A percentile compares a stretch with the other conserved stretches of the same genome.
Conservation (phyloP, 2,888 invertebrate species). For the Apamea anceps region DNA sequence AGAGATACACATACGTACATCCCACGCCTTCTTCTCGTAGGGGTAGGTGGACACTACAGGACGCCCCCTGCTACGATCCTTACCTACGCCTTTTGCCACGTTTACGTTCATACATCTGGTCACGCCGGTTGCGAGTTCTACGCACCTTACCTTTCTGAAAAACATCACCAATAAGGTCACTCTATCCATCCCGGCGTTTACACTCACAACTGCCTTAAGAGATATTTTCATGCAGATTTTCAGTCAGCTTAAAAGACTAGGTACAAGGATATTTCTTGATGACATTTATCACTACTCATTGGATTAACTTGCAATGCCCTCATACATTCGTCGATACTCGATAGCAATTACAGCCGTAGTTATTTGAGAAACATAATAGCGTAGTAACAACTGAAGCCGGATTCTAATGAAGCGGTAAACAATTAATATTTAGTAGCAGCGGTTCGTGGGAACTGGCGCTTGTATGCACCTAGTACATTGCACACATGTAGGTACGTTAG, state of each 20-base stretch:
- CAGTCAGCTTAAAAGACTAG: not conserved
- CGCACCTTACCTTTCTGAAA: too few species aligned
- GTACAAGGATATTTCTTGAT: not conserved
- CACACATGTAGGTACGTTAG: not conserved
- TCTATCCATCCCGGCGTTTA: too few species aligned
- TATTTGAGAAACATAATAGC: slow-evolving; percentile 51
- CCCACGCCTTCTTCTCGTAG: too few species aligned
- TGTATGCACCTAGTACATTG: slow-evolving; percentile 3
- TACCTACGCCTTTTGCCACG: too few species aligned
- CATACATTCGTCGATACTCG: slow-evolving; percentile 18
- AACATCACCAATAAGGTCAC: too few species aligned
- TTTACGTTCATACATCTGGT: too few species aligned
- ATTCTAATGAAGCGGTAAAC: slow-evolving; percentile 59
- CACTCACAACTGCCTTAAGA: not conserved
- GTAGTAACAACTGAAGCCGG: slow-evolving; percentile 32
- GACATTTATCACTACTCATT: not conserved
- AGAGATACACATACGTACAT: too few species aligned
- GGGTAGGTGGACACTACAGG: too few species aligned
- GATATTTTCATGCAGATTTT: not conserved
- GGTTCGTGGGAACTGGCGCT: slow-evolving; percentile 48
- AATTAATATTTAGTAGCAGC: slow-evolving; percentile 57
- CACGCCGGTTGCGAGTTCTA: too few species aligned
- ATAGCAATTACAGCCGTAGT: slow-evolving; percentile 39
- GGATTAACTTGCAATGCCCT: not conserved
- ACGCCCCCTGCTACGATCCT: too few species aligned